A percentile compares a stretch with the other conserved stretches of the same genome.
These are phyloP conservation scores for Branchellion lobata DNA, from an alignment of 2,888 invertebrate species.

Conservation along the genomic window DNA sequence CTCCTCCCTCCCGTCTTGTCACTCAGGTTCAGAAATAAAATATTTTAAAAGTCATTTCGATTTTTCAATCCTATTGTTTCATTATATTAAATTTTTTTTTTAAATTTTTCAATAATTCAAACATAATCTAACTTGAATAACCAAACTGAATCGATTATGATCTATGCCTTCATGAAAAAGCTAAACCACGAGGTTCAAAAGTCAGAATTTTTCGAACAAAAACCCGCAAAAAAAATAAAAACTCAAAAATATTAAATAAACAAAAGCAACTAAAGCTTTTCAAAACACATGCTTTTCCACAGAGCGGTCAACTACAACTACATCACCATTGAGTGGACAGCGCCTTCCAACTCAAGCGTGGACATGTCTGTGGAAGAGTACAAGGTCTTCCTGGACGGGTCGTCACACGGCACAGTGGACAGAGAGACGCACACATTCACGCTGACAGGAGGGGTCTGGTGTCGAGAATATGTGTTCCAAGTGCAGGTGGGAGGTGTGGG, in stretches of 20 bases:
- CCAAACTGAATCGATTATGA: too few species aligned
- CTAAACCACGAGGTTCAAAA: too few species aligned
- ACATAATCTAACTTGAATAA: too few species aligned
- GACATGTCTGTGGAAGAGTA: conserved; percentile 60
- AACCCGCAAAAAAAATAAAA: background rate
- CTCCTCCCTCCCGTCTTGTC: conserved; percentile 60
- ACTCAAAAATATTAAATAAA: background rate
- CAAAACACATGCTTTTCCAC: background rate
- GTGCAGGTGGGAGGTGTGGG: conserved; percentile 56
- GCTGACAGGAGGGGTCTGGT: conserved; percentile 61
- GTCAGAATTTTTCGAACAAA: too few species aligned
- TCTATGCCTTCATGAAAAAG: too few species aligned
- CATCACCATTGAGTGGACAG: conserved; percentile 62
- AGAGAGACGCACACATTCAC: conserved; percentile 55
- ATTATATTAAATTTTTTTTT: too few species aligned
- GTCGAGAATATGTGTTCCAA: conserved; percentile 62
- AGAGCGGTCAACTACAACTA: conserved; percentile 62
- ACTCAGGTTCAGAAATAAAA: conserved; percentile 51
- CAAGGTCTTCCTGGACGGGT: conserved; percentile 62
- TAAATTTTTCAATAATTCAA: too few species aligned
- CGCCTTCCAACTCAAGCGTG: conserved; percentile 59
- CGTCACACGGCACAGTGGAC: conserved; percentile 52
- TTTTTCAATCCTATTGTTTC: background rate
- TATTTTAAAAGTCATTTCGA: background rate
- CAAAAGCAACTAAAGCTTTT: background rate